Conservation (phyloP, 2,113 vertebrate genomes). For the Cinclus cinclus region DNA sequence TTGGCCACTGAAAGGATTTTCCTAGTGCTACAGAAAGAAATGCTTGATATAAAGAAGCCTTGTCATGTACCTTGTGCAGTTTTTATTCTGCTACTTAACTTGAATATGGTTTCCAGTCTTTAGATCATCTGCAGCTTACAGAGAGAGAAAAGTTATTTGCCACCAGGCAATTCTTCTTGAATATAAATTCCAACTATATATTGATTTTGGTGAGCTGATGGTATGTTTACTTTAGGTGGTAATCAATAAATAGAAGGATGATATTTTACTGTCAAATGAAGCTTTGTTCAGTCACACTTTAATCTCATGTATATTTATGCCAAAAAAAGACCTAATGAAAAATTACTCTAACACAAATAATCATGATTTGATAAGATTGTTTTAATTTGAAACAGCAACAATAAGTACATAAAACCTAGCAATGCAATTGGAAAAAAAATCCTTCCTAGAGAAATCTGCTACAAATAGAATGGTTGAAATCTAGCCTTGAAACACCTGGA, state of each 20-base stretch:
- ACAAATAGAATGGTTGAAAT: not conserved
- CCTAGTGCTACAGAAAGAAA: not conserved
- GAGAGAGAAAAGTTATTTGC: not conserved
- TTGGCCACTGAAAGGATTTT: not conserved
- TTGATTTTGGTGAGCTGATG: not conserved
- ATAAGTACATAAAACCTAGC: not conserved
- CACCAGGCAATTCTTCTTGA: not conserved
- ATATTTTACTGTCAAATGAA: not conserved
- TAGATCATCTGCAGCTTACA: not conserved
- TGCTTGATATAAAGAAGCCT: not conserved
- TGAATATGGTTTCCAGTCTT: not conserved
- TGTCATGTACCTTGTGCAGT: not conserved
- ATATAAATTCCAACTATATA: not conserved
- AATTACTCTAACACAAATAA: not conserved
- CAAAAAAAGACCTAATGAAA: not conserved
- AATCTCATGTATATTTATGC: not conserved
- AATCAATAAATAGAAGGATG: not conserved
- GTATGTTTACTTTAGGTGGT: not conserved
- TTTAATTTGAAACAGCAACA: not conserved
- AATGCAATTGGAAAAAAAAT: not conserved
- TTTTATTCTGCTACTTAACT: not conserved
- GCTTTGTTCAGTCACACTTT: not conserved
- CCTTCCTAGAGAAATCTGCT: not conserved
- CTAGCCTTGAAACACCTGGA: constrained; percentile 32
- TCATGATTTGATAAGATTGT: not conserved